Conservation (phyloP, 2,797 vertebrate genomes). For the Lerista edwardsae region DNA sequence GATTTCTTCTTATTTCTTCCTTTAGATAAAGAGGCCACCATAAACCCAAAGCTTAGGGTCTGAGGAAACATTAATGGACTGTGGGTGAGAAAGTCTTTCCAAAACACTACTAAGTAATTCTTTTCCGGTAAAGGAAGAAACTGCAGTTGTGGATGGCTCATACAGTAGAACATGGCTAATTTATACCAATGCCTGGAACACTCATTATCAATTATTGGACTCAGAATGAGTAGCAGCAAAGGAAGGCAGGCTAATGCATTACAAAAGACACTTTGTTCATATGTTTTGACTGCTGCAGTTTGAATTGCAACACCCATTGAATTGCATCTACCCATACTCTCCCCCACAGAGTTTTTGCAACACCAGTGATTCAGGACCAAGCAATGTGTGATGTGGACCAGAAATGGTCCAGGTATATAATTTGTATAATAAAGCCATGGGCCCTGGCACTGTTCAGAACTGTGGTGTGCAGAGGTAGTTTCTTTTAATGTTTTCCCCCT, state of each 20-base stretch:
- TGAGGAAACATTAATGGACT: conserved; percentile 41
- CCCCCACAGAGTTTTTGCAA: conserved; percentile 57
- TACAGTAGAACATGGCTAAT: conserved; percentile 60
- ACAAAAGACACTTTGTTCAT: conserved; percentile 69
- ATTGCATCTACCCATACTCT: conserved; percentile 52
- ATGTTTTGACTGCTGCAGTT: conserved; percentile 70
- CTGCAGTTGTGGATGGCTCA: conserved; percentile 42
- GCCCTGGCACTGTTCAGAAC: too few species aligned
- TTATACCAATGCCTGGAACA: conserved; percentile 61
- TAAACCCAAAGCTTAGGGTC: background rate
- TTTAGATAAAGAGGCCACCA: conserved; percentile 15
- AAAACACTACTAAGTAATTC: conserved; percentile 62
- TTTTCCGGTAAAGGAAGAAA: conserved; percentile 65
- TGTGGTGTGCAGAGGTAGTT: too few species aligned
- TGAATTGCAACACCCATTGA: conserved; percentile 68
- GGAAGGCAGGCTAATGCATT: conserved; percentile 66
- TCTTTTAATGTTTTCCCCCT: too few species aligned
- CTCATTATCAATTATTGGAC: conserved; percentile 64
- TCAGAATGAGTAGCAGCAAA: conserved; percentile 63
- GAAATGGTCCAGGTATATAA: too few species aligned
- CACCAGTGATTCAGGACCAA: conserved; percentile 50
- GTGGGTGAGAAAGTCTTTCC: conserved; percentile 46
- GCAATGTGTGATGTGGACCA: too few species aligned
- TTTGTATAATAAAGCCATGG: too few species aligned
- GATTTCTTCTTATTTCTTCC: background rate